These are phyloP conservation scores for Emys orbicularis DNA, from an alignment of 2,797 vertebrate species.

Conservation along the genomic window DNA sequence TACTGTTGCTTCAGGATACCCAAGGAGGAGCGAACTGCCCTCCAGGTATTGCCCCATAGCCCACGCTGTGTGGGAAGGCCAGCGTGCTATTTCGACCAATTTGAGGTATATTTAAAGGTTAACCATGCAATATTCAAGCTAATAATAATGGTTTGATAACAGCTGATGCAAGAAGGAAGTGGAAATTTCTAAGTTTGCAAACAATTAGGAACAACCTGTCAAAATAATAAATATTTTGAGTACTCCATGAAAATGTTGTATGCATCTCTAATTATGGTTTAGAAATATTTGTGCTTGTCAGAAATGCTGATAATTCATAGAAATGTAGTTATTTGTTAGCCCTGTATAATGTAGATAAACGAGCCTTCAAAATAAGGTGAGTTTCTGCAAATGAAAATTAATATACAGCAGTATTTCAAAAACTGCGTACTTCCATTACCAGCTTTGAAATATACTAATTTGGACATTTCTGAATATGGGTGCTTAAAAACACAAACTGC, in stretches of 20 bases:
- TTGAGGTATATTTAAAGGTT: neutral
- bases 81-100: accelerated
- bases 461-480: neutral
- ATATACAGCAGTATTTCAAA: neutral
- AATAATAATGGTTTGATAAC: conserved; percentile 16
- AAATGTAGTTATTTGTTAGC: conserved; percentile 4
- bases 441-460: conserved; percentile 41
- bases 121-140: neutral
- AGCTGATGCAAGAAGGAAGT: conserved; percentile 7
- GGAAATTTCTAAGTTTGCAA: neutral
- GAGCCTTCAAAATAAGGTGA: neutral
- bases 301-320: neutral
- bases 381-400: conserved; percentile 17
- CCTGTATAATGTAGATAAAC: neutral
- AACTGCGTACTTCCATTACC: neutral
- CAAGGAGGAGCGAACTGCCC: neutral
- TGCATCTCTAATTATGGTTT: neutral
- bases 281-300: conserved; percentile 17
- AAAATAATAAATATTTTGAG: conserved; percentile 5
- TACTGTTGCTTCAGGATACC: neutral
- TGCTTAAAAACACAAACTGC: neutral
- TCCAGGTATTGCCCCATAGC: neutral
- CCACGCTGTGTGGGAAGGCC: neutral
- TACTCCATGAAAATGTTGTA: neutral
- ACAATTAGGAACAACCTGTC: neutral